Evolutionary conservation across 2,113 vertebrate species (phyloP), one percentile per base, ranked within the genome.

Genomic region (Cynocephalus volans): DNA sequence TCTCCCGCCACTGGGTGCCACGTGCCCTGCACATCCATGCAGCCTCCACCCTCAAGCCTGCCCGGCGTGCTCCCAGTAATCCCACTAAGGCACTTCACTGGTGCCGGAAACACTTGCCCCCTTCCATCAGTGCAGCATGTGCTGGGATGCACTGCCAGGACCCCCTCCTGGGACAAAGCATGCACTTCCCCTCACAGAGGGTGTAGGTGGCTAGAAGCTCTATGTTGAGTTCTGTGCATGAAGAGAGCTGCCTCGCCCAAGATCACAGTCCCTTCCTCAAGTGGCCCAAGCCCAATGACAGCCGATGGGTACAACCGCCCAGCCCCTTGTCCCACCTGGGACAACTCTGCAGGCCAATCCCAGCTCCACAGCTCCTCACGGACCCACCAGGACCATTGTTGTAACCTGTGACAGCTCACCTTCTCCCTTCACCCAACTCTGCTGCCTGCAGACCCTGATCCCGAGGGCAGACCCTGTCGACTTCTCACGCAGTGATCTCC

Each of bases 51-150:
- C 48, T 67, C 18, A 33, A 48, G 8, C 28, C 13, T 85, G 15
- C 45, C 82, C 23, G 82, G 62, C 12, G 33, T n/a, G 45, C 33
- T 67, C 62, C 62, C 62, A 24, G 12, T 45, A 33, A 65, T 67
- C 62, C 62, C 62, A 15, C 21, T 45, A 33, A 65, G 60, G 81
- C 45, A 23, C 41, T 31, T 33, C 58, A 8, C 21, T 4, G 0
- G 60, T 8, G 11, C 60, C 60, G 0, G 6, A 65, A 65, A 50
- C 2, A 6, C 28, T 50, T 19, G 50, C 33, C 62, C 45, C 31
- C 28, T 28, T n/a, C 48, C 3, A 0, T 67, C 31, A n/a, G 62
- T 21, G 28, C 50, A 2, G 31, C 8, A 0, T n/a, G 24, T 67
- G 45, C 62, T 4, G 0, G 23, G 45, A 7, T 33, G 45, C 12